Conservation (phyloP, 2,113 vertebrate species). For the Coregonus clupeaformis region DNA sequence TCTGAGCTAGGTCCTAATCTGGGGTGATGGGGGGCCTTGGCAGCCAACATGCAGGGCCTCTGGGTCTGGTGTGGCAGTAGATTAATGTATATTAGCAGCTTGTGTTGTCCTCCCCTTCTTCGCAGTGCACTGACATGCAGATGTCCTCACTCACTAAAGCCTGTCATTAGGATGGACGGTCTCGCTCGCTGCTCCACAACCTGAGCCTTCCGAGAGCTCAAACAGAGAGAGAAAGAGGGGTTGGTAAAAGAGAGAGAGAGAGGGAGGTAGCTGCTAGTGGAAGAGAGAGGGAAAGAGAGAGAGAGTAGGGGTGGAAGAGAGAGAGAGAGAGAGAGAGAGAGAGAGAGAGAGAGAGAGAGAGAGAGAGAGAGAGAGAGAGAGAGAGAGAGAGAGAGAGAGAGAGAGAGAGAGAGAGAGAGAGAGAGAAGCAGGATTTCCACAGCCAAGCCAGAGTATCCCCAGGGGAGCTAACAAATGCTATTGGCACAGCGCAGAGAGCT, state of each 20-base stretch:
- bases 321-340: background rate
- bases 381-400: background rate
- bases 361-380: constrained; percentile 1
- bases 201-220: constrained; percentile 2
- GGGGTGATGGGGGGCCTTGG: constrained; percentile 20
- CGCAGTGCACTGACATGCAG: constrained; percentile 36
- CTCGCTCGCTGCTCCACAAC: constrained; percentile 22
- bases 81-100: constrained; percentile 41
- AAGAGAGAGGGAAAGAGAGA: background rate
- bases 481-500: constrained; percentile 46
- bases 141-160: constrained; percentile 44
- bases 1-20: constrained; percentile 20
- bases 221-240: background rate
- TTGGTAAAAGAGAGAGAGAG: background rate
- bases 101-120: background rate
- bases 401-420: background rate
- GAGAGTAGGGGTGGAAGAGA: background rate
- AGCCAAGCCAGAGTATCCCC: constrained; percentile 7
- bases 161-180: constrained; percentile 47
- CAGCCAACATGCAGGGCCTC: constrained; percentile 21
- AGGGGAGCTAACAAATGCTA: constrained; percentile 15
- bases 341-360: background rate
- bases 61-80: constrained; percentile 47
- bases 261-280: background rate
- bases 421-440: constrained; percentile 21